A percentile compares a stretch with the other conserved stretches of the same genome.
Conservation (phyloP, 2,888 invertebrate species). For the Eupeodes latifasciatus region DNA sequence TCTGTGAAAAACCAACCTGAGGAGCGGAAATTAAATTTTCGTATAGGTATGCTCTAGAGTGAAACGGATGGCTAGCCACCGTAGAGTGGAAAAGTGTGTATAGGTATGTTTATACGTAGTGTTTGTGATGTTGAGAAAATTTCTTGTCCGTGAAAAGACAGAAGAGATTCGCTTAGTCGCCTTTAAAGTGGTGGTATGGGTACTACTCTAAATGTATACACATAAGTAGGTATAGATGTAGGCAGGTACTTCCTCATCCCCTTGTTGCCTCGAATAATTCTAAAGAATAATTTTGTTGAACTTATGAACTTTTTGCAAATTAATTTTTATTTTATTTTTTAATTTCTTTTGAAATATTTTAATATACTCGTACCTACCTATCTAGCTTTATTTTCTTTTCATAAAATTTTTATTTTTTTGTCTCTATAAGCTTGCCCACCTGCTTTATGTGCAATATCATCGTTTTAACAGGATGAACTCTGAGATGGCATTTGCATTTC, state of each 20-base stretch:
- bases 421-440: background rate
- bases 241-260: background rate
- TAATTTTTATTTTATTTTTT: constrained; percentile 21
- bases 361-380: too few species aligned
- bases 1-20: constrained; percentile 36
- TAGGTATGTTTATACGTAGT: background rate
- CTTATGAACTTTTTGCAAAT: constrained; percentile 3
- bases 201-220: too few species aligned
- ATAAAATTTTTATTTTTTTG: background rate
- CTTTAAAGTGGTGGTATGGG: background rate
- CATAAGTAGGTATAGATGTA: background rate
- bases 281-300: constrained; percentile 22
- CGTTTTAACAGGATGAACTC: constrained; percentile 1
- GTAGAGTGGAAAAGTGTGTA: constrained; percentile 2
- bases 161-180: constrained; percentile 23
- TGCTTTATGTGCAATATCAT: background rate
- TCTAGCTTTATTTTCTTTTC: background rate
- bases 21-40: constrained; percentile 62
- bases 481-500: constrained; percentile 15
- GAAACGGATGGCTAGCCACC: constrained; percentile 13
- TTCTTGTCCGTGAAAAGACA: constrained; percentile 48
- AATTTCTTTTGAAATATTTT: background rate
- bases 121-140: constrained; percentile 27
- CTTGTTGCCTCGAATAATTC: constrained; percentile 7
- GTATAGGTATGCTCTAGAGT: background rate